A percentile compares a stretch with the other conserved stretches of the same genome.
Conservation (phyloP, 2,888 invertebrate species). For the Sepiola atlantica region DNA sequence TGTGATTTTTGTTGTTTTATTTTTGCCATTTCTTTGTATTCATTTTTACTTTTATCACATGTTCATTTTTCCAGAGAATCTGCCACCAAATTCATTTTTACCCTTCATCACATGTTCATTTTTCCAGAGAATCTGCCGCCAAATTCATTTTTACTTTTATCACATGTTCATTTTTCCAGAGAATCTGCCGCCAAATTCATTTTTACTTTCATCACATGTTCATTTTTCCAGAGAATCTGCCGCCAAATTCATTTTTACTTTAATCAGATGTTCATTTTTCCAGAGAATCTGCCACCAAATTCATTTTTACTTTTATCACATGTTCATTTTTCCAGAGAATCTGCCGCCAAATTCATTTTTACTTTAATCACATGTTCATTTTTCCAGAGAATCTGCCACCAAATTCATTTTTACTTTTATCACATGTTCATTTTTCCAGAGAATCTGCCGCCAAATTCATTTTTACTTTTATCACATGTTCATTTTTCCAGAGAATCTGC, state of each 20-base stretch:
- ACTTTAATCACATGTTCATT: neutral
- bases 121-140: conserved; percentile 60
- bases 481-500: conserved; percentile 59
- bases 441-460: conserved; percentile 61
- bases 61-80: conserved; percentile 56
- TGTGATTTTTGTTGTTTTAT: neutral
- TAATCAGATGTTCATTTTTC: conserved; percentile 35
- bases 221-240: conserved; percentile 59
- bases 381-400: conserved; percentile 60
- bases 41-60: neutral
- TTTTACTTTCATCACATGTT: conserved; percentile 18
- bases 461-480: conserved; percentile 22
- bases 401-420: conserved; percentile 53
- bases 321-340: conserved; percentile 55
- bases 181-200: conserved; percentile 61
- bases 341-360: conserved; percentile 59
- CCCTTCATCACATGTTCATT: neutral
- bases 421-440: conserved; percentile 52
- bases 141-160: conserved; percentile 53
- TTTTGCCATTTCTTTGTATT: neutral
- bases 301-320: conserved; percentile 51
- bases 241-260: conserved; percentile 54
- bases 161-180: conserved; percentile 52
- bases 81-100: conserved; percentile 58
- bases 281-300: conserved; percentile 62